Conservation (phyloP, 1,140 invertebrate species). For the Carposina sasakii region DNA sequence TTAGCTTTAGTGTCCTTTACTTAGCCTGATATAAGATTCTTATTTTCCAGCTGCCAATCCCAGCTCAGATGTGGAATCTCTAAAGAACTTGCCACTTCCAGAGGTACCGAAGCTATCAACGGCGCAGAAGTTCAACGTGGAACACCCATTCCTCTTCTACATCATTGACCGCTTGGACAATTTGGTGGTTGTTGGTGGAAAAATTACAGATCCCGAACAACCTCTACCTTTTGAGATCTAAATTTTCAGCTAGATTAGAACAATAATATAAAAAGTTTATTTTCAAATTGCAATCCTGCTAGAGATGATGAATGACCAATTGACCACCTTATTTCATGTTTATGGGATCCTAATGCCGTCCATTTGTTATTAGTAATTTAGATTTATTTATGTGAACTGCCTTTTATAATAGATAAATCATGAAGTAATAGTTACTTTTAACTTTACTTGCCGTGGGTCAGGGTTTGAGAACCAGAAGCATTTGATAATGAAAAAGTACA, state of each 20-base stretch:
- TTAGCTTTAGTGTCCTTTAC: too few relatives aligned
- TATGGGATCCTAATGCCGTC: too few relatives aligned
- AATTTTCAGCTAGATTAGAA: not conserved
- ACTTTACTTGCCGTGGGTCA: too few relatives aligned
- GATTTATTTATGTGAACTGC: too few relatives aligned
- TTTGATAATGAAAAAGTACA: slow-evolving; percentile 73
- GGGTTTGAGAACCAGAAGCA: slow-evolving; percentile 56
- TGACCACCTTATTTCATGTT: too few relatives aligned
- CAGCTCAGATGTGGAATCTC: slow-evolving; percentile 21
- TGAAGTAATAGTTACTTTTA: too few relatives aligned
- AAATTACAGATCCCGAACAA: slow-evolving; percentile 67
- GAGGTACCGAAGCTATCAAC: slow-evolving; percentile 29
- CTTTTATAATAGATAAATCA: too few relatives aligned
- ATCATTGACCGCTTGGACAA: slow-evolving; percentile 76
- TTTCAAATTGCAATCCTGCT: not conserved
- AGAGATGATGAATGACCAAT: too few relatives aligned
- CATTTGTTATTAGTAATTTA: too few relatives aligned
- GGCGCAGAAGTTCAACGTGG: slow-evolving; percentile 70
- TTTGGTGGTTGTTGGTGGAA: slow-evolving; percentile 77
- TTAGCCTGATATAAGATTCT: slow-evolving; percentile 2
- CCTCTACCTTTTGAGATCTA: slow-evolving; percentile 40
- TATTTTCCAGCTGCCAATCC: slow-evolving; percentile 41
- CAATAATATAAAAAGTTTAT: not conserved
- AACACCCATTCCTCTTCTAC: slow-evolving; percentile 81
- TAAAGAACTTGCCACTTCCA: slow-evolving; percentile 47